Evolutionary conservation across 2,113 vertebrate species (phyloP), one percentile per base, ranked within the genome.

Genomic region (Castor canadensis): DNA sequence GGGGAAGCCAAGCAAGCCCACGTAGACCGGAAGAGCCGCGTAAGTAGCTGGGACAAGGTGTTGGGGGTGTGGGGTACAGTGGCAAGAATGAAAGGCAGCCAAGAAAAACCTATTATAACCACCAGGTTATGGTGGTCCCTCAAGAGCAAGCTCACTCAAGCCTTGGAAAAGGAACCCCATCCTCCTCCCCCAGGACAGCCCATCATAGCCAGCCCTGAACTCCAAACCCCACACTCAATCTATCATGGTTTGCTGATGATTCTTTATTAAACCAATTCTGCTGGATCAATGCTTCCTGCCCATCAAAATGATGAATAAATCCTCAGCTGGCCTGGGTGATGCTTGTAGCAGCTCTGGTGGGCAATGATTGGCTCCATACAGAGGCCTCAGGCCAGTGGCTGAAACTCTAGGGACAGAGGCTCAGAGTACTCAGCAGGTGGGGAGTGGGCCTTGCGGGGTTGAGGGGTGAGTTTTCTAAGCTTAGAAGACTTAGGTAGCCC

Each of bases 201-300:
- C 67, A 30, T 95, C 83, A 95, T 75, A 82, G 93, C 62, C 88
- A 96, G 89, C 84, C 95, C 96, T 97, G 94, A 97, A 97, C 93
- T 94, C 94, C 91, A 97, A 95, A 96, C 97, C 95, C 2, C 97
- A 96, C 94, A 98, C 94, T 87, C 97, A 95, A 98, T 96, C 98
- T 96, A 98, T 98, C 95, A 97, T 82, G 94, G 96, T 96, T 98
- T 98, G 98, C 82, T 95, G 96, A 95, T 20, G 62, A 96, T 98
- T 98, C 97, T 98, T 97, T 96, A 96, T 98, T 98, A 98, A 98
- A 97, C 95, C 95, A 97, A 84, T 98, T 98, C 97, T 96, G 94
- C 72, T 93, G 93, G 97, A 98, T 98, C 98, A 97, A 97, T 98
- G 98, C 96, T 98, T 98, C 96, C 97, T 98, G 97, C 92, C 95